Base-by-base conservation (phyloP, 1,140 invertebrate genomes). In the Dendroctonus valens region DNA sequence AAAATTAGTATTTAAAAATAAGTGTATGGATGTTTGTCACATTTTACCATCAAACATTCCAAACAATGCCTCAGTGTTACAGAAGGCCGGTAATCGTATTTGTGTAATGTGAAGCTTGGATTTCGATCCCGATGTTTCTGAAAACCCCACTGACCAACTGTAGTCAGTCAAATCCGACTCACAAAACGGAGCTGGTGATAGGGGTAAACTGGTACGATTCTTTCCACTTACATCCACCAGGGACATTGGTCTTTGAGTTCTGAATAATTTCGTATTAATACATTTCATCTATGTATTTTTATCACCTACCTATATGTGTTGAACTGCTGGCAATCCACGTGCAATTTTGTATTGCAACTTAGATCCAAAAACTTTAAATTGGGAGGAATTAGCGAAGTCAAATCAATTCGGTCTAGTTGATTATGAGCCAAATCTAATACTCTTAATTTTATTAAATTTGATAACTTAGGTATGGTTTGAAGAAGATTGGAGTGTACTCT, bases 401-500 rank as follows among this genome's bases (percentile, higher is more conserved):
- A 79, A 78, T 93, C 90, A 49, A 93, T 83, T 59, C 85, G 84
- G 74, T 92, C 89, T 48, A 93, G 77, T 77, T 91, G 89, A 77
- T 94, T 93, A 72, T 93, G 91, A 0, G 91, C 91, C 61, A 93
- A 81, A 81, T 94, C 91, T 41, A 94, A 78, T 42, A 93, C 89
- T 82, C 89, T 90, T 8, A 94, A 80, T 9, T 86, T 86, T 12
- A 83, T 79, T 70, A 89, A 85, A 77, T 88, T 88, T 11, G 86
- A 87, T 71, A 94, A 85, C 72, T 85, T 87, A 3, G 92, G 92
- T 50, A 89, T 86, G 49, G 83, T 85, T 51, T 88, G 81, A 51
- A 94, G 80, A 66, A 87, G 82, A 78, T 94, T 94, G 3, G 91
- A 92, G 77, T 93, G 91, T 11, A 93, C 87, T 72, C 91, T 83